These are phyloP conservation scores for Amblyopsis hoosieri DNA, from an alignment of 2,797 vertebrate genomes.

Conservation along the genomic window DNA sequence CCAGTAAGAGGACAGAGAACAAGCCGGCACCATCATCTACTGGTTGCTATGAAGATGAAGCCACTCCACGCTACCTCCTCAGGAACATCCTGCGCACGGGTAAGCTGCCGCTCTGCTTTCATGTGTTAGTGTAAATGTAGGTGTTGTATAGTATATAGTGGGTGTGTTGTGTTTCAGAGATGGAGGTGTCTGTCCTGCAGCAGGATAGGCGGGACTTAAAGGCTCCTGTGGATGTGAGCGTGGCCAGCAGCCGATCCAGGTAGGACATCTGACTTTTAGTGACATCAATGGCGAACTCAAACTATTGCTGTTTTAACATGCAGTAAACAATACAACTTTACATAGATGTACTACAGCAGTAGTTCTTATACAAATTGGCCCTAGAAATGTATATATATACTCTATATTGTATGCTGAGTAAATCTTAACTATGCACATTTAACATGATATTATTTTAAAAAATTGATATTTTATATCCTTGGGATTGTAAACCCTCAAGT, in stretches of 20 bases:
- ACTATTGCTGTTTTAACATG: background rate
- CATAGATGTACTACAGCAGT: no score
- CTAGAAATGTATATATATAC: no score
- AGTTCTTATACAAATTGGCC: no score
- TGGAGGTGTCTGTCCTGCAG: slow-evolving; percentile 66
- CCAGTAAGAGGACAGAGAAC: slow-evolving; percentile 19
- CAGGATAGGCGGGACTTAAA: slow-evolving; percentile 40
- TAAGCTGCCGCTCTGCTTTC: slow-evolving; percentile 18
- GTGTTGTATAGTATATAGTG: background rate
- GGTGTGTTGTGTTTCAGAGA: slow-evolving; percentile 57
- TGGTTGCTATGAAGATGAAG: slow-evolving; percentile 43
- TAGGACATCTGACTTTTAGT: slow-evolving; percentile 25
- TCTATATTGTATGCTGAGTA: no score
- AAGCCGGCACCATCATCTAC: slow-evolving; percentile 17
- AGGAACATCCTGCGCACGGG: slow-evolving; percentile 68
- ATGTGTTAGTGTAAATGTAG: background rate
- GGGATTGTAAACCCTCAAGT: no score
- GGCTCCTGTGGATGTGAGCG: slow-evolving; percentile 36
- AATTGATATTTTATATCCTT: background rate
- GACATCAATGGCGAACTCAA: background rate
- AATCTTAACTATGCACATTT: no score
- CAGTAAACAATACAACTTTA: no score
- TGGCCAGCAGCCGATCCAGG: slow-evolving; percentile 50
- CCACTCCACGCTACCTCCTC: slow-evolving; percentile 69
- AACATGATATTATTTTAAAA: background rate